phyloP scores from a whole-genome alignment of 1,140 invertebrate genomes.

The Scylla paramamosain region DNA sequence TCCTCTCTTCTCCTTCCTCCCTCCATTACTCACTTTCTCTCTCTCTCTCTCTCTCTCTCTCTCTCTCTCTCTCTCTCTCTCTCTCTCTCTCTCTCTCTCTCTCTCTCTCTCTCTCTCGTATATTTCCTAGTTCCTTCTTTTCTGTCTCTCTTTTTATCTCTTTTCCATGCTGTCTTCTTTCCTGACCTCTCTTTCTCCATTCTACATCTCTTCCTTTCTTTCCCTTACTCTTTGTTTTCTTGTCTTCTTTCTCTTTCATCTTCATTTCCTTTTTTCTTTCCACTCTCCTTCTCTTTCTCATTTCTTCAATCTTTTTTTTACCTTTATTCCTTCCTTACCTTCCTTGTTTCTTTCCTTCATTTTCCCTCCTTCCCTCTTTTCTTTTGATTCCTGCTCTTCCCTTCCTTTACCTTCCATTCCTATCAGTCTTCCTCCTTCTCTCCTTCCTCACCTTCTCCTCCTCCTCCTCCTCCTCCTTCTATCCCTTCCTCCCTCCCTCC shows the following conservation, averaged over 20 bases:
- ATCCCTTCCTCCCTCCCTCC: too few relatives aligned
- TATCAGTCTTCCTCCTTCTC: too few relatives aligned
- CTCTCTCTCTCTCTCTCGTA: neutral
- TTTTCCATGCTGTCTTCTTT: neutral
- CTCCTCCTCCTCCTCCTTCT: too few relatives aligned
- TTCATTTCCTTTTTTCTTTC: neutral
- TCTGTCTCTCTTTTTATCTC: neutral
- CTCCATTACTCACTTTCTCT: too few relatives aligned
- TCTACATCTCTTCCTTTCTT: too few relatives aligned
- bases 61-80: neutral
- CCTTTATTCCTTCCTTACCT: too few relatives aligned
- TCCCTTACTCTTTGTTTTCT: neutral
- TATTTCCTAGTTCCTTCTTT: neutral
- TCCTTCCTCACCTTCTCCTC: too few relatives aligned
- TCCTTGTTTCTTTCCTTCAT: too few relatives aligned
- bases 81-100: neutral
- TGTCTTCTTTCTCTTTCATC: neutral
- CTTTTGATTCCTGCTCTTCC: too few relatives aligned
- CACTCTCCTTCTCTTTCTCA: neutral
- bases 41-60: neutral
- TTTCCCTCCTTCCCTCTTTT: too few relatives aligned
- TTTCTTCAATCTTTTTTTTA: neutral
- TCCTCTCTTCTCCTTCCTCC: too few relatives aligned
- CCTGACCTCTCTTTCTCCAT: neutral
- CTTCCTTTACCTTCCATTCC: too few relatives aligned